These are phyloP conservation scores for Butastur rufipennis DNA, from an alignment of 2,113 vertebrate genomes.

Conservation along the genomic window DNA sequence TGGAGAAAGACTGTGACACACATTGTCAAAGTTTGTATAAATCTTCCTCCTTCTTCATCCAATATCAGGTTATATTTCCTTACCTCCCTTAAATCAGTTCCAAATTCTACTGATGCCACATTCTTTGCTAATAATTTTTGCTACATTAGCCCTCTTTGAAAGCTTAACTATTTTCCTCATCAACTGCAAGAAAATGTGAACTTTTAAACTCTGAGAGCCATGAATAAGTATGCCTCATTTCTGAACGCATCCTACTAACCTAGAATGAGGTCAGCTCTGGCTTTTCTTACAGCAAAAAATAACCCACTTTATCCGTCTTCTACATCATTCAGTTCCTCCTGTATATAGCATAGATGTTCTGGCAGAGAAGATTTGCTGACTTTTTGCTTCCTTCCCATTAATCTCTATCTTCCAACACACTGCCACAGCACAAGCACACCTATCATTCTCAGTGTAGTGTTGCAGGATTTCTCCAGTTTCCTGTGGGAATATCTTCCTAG, in stretches of 20 bases:
- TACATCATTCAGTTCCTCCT: constrained; percentile 4
- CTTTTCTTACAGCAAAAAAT: neutral
- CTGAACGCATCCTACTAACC: neutral
- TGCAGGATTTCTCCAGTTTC: neutral
- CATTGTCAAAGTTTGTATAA: neutral
- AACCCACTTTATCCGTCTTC: neutral
- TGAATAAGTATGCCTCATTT: neutral
- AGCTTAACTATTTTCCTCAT: neutral
- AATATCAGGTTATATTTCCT: neutral
- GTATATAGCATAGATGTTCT: neutral
- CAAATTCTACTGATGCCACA: neutral
- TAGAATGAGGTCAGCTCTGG: neutral
- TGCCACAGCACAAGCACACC: neutral
- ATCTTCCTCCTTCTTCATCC: neutral
- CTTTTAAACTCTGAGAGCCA: neutral
- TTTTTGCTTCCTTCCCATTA: constrained; percentile 21
- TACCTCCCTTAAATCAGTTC: neutral
- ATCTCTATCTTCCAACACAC: neutral
- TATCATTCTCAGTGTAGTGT: neutral
- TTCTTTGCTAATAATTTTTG: neutral
- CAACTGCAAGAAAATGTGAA: neutral
- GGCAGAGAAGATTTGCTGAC: neutral
- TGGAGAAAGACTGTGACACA: neutral
- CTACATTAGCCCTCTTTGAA: neutral
- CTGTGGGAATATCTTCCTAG: neutral